Evolutionary conservation across 2,888 invertebrate genomes (phyloP).

Genomic region (Mesochorus sp.): DNA sequence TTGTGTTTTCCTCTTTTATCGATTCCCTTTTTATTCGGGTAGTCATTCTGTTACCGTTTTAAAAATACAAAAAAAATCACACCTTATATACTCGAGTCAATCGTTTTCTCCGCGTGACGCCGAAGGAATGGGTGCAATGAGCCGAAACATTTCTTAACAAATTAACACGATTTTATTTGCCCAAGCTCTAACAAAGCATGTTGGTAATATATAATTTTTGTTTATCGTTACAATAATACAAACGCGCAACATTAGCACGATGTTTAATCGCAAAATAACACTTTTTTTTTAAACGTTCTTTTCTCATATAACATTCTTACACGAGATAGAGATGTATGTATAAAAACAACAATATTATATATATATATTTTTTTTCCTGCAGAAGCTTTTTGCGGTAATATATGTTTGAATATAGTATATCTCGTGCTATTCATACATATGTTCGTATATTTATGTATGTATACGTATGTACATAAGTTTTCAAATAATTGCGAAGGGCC

Average conservation of each 20-base stretch:
- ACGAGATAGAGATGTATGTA: slow-evolving; percentile 54
- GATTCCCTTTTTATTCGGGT: too few species aligned
- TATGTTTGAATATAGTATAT: slow-evolving; percentile 24
- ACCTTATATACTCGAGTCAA: too few species aligned
- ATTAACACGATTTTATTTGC: slow-evolving; percentile 58
- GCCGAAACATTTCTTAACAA: slow-evolving; percentile 40
- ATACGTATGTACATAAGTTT: slow-evolving; percentile 18
- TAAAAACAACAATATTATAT: slow-evolving; percentile 56
- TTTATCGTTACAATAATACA: slow-evolving; percentile 2
- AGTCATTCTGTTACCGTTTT: too few species aligned
- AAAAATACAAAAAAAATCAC: too few species aligned
- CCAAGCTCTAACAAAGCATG: slow-evolving; percentile 59
- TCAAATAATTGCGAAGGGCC: slow-evolving; percentile 22
- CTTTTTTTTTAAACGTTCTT: slow-evolving; percentile 40
- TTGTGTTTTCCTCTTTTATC: too few species aligned
- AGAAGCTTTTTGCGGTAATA: slow-evolving; percentile 41
- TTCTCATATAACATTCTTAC: slow-evolving; percentile 45
- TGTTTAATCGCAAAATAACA: slow-evolving; percentile 52
- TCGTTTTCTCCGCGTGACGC: too few species aligned
- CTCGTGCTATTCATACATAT: slow-evolving; percentile 6
- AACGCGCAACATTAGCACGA: slow-evolving; percentile 19
- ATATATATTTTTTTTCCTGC: slow-evolving; percentile 26
- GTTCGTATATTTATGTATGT: slow-evolving; percentile 13
- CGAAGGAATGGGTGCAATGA: too few species aligned
- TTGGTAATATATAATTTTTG: background rate